A percentile compares a stretch with the other conserved stretches of the same genome.
Evolutionary conservation across 2,888 invertebrate genomes (phyloP).

Genomic region (Flexamia atlantica): DNA sequence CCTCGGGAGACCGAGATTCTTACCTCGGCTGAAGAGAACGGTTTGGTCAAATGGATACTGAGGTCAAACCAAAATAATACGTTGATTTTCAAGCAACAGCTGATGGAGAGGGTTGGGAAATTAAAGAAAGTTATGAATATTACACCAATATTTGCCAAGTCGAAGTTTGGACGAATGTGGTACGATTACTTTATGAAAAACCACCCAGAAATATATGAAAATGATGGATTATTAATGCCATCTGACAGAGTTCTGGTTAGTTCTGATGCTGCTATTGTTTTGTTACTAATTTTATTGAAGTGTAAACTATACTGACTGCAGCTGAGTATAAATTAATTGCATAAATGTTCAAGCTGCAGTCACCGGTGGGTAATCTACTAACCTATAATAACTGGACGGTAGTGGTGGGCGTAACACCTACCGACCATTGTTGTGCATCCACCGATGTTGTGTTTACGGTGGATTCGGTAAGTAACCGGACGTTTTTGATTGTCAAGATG

Average conservation of each 20-base stretch:
- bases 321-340: too few relatives aligned
- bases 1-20: conserved; percentile 12
- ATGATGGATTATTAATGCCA: conserved; percentile 22
- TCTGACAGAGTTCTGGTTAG: not conserved
- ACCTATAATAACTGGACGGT: too few relatives aligned
- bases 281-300: not conserved
- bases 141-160: conserved; percentile 34
- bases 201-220: conserved; percentile 36
- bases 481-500: too few relatives aligned
- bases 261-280: not conserved
- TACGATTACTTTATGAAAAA: conserved; percentile 33
- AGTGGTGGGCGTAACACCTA: too few relatives aligned
- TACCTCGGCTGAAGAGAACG: not conserved
- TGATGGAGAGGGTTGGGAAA: conserved; percentile 39
- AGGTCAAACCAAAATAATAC: conserved; percentile 24
- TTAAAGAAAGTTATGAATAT: conserved; percentile 36
- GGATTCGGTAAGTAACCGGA: too few relatives aligned
- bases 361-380: too few relatives aligned
- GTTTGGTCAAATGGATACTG: conserved; percentile 38
- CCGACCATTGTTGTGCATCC: too few relatives aligned
- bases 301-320: not conserved
- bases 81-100: conserved; percentile 5
- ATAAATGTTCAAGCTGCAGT: too few relatives aligned
- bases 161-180: conserved; percentile 42
- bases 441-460: too few relatives aligned